These are phyloP conservation scores for Littorina saxatilis DNA, from an alignment of 1,140 invertebrate genomes.

Conservation along the genomic window DNA sequence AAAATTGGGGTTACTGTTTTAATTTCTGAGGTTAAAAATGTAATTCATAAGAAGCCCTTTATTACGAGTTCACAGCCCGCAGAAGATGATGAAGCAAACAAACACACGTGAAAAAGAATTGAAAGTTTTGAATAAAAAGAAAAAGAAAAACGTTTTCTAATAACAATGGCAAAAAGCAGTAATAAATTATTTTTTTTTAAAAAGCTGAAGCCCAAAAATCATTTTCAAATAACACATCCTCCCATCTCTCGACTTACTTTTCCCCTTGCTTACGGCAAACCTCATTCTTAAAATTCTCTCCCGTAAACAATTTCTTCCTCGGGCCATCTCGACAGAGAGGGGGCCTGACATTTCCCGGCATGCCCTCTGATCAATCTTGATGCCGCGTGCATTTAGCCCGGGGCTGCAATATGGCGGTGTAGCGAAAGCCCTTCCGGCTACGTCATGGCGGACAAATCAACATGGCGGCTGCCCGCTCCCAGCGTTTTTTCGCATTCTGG, in stretches of 20 bases:
- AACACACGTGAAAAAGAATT: too few species aligned
- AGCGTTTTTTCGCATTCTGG: not conserved
- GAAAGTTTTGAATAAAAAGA: too few species aligned
- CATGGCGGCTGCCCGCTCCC: conserved; percentile 21
- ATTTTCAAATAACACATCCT: too few species aligned
- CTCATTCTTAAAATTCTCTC: conserved; percentile 12
- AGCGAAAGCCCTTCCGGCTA: not conserved
- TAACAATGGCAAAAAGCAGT: too few species aligned
- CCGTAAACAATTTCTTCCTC: not conserved
- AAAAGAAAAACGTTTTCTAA: too few species aligned
- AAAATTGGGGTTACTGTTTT: too few species aligned
- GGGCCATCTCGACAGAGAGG: not conserved
- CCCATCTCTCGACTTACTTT: too few species aligned
- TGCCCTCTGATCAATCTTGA: not conserved
- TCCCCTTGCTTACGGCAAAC: not conserved
- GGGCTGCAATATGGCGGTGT: conserved; percentile 9
- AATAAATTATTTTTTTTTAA: too few species aligned
- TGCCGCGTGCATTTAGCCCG: conserved; percentile 23
- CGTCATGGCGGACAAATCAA: conserved; percentile 21
- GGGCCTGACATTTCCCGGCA: conserved; percentile 17
- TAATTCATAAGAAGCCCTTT: too few species aligned
- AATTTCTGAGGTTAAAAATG: too few species aligned
- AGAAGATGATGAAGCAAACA: too few species aligned
- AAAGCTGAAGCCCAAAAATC: not conserved
- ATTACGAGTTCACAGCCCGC: too few species aligned